Percentiles rank a stretch among this genome's conserved stretches.
Conservation (phyloP, 2,888 invertebrate species). For the Gibbula magus region DNA sequence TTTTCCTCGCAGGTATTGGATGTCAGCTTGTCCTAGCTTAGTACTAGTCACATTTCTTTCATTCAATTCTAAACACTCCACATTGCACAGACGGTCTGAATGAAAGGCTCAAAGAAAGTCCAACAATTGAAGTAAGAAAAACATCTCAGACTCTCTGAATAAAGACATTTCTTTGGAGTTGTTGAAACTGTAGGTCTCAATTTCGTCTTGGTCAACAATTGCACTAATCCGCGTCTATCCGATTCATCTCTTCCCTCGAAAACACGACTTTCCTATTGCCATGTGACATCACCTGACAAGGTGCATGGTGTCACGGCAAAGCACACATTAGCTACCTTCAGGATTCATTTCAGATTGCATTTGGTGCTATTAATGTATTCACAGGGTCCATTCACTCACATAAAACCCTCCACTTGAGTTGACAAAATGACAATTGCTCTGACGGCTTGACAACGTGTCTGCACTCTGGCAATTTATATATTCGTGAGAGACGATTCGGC, state of each 20-base stretch:
- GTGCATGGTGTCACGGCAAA: neutral
- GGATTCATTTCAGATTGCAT: neutral
- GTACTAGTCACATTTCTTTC: too few species aligned
- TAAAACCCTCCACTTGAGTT: neutral
- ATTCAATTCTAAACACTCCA: too few species aligned
- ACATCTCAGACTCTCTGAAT: neutral
- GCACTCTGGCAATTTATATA: too few species aligned
- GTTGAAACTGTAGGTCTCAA: neutral
- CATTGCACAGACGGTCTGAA: too few species aligned
- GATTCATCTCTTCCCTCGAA: too few species aligned
- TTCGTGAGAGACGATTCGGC: too few species aligned
- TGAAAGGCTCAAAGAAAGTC: neutral
- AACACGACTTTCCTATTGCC: too few species aligned
- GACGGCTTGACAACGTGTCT: too few species aligned
- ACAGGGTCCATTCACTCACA: neutral
- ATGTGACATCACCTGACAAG: too few species aligned
- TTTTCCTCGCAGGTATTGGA: neutral
- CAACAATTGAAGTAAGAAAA: neutral
- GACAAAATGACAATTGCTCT: neutral
- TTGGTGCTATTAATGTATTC: neutral
- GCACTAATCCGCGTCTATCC: too few species aligned
- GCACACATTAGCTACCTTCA: neutral
- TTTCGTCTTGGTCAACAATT: neutral
- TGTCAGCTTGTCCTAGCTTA: neutral
- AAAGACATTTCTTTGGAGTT: neutral